Evolutionary conservation across 1,140 invertebrate species (phyloP), one percentile per base, ranked within the genome.

Genomic region (Alviniconcha marisindica): DNA sequence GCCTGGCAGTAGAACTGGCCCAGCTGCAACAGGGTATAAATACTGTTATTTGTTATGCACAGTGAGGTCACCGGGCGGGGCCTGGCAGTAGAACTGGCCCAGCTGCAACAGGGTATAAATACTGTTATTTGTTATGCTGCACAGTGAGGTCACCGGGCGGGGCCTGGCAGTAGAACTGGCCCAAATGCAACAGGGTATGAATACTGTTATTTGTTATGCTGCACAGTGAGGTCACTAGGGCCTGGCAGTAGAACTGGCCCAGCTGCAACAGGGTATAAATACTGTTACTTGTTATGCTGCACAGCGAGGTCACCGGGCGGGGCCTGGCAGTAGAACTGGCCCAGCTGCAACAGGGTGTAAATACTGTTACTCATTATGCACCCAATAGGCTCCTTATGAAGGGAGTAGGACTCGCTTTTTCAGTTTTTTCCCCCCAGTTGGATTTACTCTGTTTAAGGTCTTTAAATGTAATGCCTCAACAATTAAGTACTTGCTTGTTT

Each of bases 1-100:
- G 89, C 86, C 31, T 83, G 80, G 71, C 88, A 88, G 86, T 85
- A 87, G 81, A 88, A 91, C 85, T 87, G 86, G 74, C 90, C 90
- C 80, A 89, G 56, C 90, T 91, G 84, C 31, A 85, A 85, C 44
- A 48, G 44, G 18, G 18, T 18, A n/a, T n/a, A n/a, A n/a, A n/a
- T n/a, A n/a, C n/a, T n/a, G n/a, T n/a, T n/a, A n/a, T n/a, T n/a
- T n/a, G n/a, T n/a, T n/a, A n/a, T 56, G 44, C 74, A 83, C 76
- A 87, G 73, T 42, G 81, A 74, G 28, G 86, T 87, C 1, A 91
- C 87, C 36, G 90, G n/a, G n/a, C n/a, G n/a, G 88, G 63, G 89
- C 86, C 31, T 83, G 80, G 71, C 88, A 88, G 86, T 85, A 87
- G 81, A 88, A 91, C 85, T 87, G 86, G 74, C 90, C 90, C 80